Base-by-base conservation (phyloP, 2,113 vertebrate genomes). In the Aptenodytes patagonicus region DNA sequence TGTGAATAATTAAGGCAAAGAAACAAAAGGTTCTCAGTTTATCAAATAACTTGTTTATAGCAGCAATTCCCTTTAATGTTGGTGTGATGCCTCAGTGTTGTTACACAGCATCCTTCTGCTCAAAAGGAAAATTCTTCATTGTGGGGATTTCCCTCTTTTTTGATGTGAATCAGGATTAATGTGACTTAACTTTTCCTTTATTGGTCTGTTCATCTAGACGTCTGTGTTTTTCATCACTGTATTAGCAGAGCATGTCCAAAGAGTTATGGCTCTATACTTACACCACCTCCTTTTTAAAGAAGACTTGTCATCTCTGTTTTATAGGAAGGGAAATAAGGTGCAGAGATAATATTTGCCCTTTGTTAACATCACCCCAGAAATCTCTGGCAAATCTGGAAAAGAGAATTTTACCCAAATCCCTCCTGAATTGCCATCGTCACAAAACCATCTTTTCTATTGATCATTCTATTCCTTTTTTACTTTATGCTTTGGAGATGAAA, bases 1-100 rank as follows among this genome's bases (percentile, higher is more conserved):
- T 82, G 69, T 87, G 89, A 78, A 84, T 89, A 92, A 96, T 91
- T 81, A 92, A 95, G 68, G 47, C 42, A 95, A 88, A 90, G 81
- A 93, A 89, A 70, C n/a, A 83, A 80, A 79, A 79, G 46, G 54
- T 13, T 83, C 66, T 61, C 44, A 25, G 10, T 71, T 32, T 82
- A 87, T 68, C 88, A 76, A 72, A 92, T 83, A 85, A 61, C 32
- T 85, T 76, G 75, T 91, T 96, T 88, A 76, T 51, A 60, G 66
- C 73, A 72, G 42, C 61, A 85, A 72, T 82, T 94, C 29, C 32
- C 31, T 88, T 83, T 72, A 61, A 72, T 52, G 62, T 62, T 70
- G 71, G 38, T 83, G 79, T 40, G 15, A 57, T 83, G 40, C 26
- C 19, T 83, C 18, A 24, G 28, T 83, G 85, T 61, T 76, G n/a